Evolutionary conservation across 2,888 invertebrate species (phyloP).

Genomic region (Macaria liturata): DNA sequence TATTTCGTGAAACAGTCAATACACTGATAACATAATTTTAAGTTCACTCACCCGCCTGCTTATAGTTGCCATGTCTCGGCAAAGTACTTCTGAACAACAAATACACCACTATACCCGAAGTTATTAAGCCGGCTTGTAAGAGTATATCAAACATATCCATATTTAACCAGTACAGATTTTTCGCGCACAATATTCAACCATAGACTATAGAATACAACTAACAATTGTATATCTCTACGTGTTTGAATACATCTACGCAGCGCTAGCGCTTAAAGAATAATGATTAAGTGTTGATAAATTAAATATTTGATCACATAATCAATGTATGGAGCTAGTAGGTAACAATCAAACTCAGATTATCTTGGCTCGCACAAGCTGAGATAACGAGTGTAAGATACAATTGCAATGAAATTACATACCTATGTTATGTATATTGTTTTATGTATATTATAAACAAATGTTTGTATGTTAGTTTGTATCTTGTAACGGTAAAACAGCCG

Average conservation of each 20-base stretch:
- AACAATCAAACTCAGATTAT: conserved; percentile 2
- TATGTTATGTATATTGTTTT: too few species aligned
- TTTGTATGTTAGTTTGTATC: too few species aligned
- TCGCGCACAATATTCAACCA: conserved; percentile 51
- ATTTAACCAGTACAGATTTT: not conserved
- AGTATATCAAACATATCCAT: conserved; percentile 68
- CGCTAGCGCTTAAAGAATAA: not conserved
- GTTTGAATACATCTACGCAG: conserved; percentile 6
- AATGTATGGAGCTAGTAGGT: not conserved
- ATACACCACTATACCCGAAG: conserved; percentile 59
- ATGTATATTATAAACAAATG: too few species aligned
- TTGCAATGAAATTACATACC: too few species aligned
- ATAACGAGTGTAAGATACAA: not conserved
- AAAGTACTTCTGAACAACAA: conserved; percentile 55
- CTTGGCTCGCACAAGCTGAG: not conserved
- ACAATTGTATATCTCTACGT: not conserved
- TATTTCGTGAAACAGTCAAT: too few species aligned
- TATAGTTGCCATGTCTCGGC: conserved; percentile 49
- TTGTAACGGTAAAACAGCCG: too few species aligned
- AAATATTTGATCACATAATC: not conserved
- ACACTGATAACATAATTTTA: not conserved
- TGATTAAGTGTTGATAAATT: conserved; percentile 1
- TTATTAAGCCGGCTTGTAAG: conserved; percentile 61
- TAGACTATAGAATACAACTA: conserved; percentile 1
- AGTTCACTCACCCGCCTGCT: conserved; percentile 55